These are phyloP conservation scores for Cacoxenus indagator DNA, from an alignment of 2,888 invertebrate genomes.

Conservation along the genomic window DNA sequence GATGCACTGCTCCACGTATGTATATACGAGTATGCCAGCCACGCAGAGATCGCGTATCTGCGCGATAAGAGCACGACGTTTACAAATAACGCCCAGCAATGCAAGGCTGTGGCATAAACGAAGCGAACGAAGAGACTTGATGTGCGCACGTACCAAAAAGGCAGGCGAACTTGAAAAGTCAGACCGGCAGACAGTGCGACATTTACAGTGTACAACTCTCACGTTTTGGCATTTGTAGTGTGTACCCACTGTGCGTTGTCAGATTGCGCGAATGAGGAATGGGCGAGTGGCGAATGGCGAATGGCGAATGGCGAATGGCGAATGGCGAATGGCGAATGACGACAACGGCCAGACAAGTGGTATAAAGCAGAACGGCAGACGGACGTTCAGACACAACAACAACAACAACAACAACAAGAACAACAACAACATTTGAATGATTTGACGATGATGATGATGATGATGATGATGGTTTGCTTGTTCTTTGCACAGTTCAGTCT, in stretches of 20 bases:
- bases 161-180: background rate
- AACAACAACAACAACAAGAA: background rate
- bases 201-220: background rate
- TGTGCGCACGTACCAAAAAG: conserved; percentile 6
- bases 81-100: conserved; percentile 4
- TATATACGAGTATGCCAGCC: background rate
- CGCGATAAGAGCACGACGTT: conserved; percentile 10
- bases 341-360: background rate
- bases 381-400: background rate
- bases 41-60: conserved; percentile 17
- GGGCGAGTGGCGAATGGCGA: background rate
- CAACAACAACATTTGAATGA: background rate
- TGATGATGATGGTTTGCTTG: background rate
- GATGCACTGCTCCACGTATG: background rate
- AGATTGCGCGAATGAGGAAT: background rate
- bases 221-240: background rate
- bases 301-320: background rate
- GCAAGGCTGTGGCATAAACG: background rate
- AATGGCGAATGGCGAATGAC: background rate
- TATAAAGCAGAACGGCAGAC: background rate
- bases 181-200: background rate
- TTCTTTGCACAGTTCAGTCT: background rate
- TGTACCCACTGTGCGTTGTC: background rate
- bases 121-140: background rate
- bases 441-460: background rate